Base-by-base conservation (phyloP, 2,797 vertebrate species). In the Cossypha niveicapilla region DNA sequence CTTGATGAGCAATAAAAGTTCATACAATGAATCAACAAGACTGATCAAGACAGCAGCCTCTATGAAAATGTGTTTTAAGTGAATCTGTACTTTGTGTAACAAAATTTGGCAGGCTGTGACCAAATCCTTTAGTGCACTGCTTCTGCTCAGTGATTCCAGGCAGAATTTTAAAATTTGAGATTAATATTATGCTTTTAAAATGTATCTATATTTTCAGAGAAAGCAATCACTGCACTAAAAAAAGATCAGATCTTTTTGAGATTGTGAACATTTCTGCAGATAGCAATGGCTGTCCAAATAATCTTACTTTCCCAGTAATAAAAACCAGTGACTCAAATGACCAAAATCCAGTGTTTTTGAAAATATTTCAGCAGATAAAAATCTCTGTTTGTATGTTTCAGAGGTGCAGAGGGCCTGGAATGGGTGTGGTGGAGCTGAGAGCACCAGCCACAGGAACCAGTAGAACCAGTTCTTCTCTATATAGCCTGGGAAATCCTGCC, bases 391-490 rank as follows among this genome's bases (percentile, higher is more conserved):
- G 77, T 66, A 16, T 54, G 41, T 67, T 96, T 91, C 80, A 90
- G 88, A 86, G 44, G 73, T 11, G 32, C 57, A 45, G 62, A 60
- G 45, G 91, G 63, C 34, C 71, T 82, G 50, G 14, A 51, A 71
- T 67, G 94, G 96, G 95, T 93, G 93, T 71, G 94, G 95, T 80
- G 32, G 53, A 70, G 41, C 60, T 79, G 86, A 93, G 53, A 86
- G 74, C 68, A 79, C 53, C 63, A 88, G 70, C 84, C 71, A 2
- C 83, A 89, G 54, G 57, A 96, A 96, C 96, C 86, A 63, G 94
- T 35, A 85, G 63, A 96, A 96, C 93, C 95, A 82, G 94, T 94
- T 94, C 58, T 92, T 86, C 60, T 34, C 70, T 54, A 22, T n/a
- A 62, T 35, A 62, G 88, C 57, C 86, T 96, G 93, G 86, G 86